Evolutionary conservation across 2,888 invertebrate genomes (phyloP), one percentile per base, ranked within the genome.

Genomic region (Leucania comma): DNA sequence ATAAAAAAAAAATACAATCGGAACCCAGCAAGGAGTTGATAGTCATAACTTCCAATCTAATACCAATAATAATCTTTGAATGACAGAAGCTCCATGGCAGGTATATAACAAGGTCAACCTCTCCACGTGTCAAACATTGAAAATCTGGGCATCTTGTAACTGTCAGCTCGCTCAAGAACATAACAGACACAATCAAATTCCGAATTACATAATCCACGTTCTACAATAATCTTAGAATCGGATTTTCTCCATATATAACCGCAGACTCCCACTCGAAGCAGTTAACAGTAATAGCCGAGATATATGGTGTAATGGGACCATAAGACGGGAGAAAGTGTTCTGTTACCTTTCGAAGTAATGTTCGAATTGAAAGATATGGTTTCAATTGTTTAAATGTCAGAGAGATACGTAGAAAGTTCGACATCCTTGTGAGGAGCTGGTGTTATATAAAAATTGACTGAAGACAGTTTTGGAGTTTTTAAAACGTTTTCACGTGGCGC

Each of bases 321-420:
- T 73, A 67, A 63, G 48, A 24, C 26, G 29, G 67, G 77, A 75
- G 84, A 84, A 84, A 84, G 84, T 84, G 61, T 64, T 75, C 58
- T 59, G 59, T 62, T 83, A 71, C 66, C 68, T 70, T 72, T 68
- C 22, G 26, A 57, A 72, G 68, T 42, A 48, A 62, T 42, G 57
- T 60, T 65, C 51, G 53, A 64, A 72, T 57, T 62, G 48, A 63
- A 57, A 63, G 46, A 68, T 73, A 78, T 61, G 60, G 56, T 70
- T 72, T 58, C 58, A 53, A 68, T 86, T 72, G 79, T 78, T 74
- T 59, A 72, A 83, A 73, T 75, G 67, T 78, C 67, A 72, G 60
- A 35, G 29, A 64, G 59, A 62, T 29, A 54, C 5, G 50, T 60
- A 78, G 82, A 82, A 85, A 83, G 84, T 83, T 62, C 8, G 1